These are phyloP conservation scores for Pelmatolapia mariae DNA, from an alignment of 2,113 vertebrate species.

Conservation along the genomic window DNA sequence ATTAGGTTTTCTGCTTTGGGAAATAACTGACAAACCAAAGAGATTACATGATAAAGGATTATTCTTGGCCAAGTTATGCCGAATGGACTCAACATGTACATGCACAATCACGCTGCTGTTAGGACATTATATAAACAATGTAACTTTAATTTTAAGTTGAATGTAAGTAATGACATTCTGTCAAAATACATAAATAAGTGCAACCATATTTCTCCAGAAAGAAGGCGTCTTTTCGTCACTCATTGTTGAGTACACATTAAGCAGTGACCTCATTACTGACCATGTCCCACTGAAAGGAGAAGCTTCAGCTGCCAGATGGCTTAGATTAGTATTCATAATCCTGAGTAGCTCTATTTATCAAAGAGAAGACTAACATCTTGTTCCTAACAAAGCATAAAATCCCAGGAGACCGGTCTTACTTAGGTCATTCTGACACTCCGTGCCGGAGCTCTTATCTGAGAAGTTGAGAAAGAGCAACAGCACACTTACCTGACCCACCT, in stretches of 20 bases:
- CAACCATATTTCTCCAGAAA: background rate
- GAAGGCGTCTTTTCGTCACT: background rate
- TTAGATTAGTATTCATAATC: constrained; percentile 48
- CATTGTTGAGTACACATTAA: background rate
- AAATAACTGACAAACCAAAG: background rate
- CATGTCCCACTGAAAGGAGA: constrained; percentile 22
- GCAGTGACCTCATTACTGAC: constrained; percentile 12
- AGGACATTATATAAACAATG: background rate
- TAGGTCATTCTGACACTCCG: constrained; percentile 1
- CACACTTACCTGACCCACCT: constrained; percentile 39
- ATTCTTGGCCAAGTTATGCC: background rate
- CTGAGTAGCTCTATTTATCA: constrained; percentile 43
- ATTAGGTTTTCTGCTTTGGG: background rate
- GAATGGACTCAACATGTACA: background rate
- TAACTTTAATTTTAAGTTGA: background rate
- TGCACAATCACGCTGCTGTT: background rate
- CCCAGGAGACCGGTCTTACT: background rate
- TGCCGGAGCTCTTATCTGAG: background rate
- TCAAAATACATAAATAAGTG: background rate
- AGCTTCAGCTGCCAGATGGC: constrained; percentile 38
- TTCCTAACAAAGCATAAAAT: constrained; percentile 42
- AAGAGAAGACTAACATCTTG: constrained; percentile 38
- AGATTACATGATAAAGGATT: background rate
- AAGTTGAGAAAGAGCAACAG: background rate
- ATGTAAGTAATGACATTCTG: background rate